Conservation (phyloP, 2,888 invertebrate genomes). For the Rhagophthalmus giganteus region DNA sequence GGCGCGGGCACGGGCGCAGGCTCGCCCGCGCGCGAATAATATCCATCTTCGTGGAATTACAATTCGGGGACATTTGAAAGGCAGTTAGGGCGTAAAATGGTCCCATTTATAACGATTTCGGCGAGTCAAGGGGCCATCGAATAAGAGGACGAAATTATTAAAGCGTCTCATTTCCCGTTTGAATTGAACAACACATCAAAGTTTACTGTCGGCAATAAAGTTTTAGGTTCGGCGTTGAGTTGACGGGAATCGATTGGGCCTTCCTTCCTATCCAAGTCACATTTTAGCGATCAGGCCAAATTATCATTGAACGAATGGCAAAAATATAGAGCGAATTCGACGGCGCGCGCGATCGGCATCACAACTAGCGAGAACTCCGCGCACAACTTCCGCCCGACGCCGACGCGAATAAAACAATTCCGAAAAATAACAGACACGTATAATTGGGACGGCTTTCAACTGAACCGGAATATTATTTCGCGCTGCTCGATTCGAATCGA, state of each 20-base stretch:
- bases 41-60: too few species aligned
- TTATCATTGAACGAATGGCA: constrained; percentile 47
- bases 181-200: constrained; percentile 27
- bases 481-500: background rate
- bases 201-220: constrained; percentile 28
- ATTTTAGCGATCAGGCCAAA: constrained; percentile 49
- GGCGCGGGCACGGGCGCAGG: too few species aligned
- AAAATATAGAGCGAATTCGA: constrained; percentile 46
- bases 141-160: constrained; percentile 19
- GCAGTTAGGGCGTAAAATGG: constrained; percentile 12
- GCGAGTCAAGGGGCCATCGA: constrained; percentile 4
- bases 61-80: too few species aligned
- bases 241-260: constrained; percentile 30
- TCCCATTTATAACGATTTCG: constrained; percentile 14
- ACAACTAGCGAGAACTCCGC: constrained; percentile 10
- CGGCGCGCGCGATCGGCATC: constrained; percentile 41
- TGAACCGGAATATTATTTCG: background rate
- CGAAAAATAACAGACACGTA: constrained; percentile 11
- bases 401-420: constrained; percentile 17
- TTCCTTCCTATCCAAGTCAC: constrained; percentile 46
- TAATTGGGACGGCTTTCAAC: constrained; percentile 2
- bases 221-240: constrained; percentile 26
- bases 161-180: constrained; percentile 23
- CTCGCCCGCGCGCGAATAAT: too few species aligned
- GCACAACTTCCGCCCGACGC: constrained; percentile 16